Conservation (phyloP, 2,113 vertebrate genomes). For the Dermatemys mawii region DNA sequence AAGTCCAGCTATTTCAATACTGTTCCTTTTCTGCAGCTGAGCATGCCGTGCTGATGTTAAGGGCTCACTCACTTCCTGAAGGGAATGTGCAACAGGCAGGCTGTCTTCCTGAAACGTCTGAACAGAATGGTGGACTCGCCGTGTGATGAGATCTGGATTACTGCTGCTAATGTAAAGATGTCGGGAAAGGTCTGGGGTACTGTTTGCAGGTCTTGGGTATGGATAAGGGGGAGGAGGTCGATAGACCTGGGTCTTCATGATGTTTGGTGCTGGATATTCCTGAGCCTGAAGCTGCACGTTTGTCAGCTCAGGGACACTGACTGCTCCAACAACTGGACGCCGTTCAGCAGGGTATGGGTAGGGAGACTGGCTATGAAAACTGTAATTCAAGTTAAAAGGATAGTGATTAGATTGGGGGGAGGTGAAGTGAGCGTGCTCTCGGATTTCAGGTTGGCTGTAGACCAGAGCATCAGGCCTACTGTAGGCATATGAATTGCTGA, state of each 20-base stretch:
- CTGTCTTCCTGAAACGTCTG: conserved; percentile 99
- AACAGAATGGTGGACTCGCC: conserved; percentile 95
- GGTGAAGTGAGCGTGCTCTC: conserved; percentile 84
- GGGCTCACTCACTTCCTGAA: conserved; percentile 96
- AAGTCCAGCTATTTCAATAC: conserved; percentile 92
- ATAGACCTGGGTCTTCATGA: conserved; percentile 95
- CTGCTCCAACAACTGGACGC: conserved; percentile 91
- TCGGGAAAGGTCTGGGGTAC: conserved; percentile 95
- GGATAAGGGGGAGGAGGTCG: conserved; percentile 94
- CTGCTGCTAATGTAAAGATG: conserved; percentile 95
- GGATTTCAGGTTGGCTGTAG: conserved; percentile 97
- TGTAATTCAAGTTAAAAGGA: conserved; percentile 91
- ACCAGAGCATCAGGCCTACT: conserved; percentile 93
- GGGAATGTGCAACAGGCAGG: conserved; percentile 94
- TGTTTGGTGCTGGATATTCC: conserved; percentile 93
- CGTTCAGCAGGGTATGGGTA: conserved; percentile 90
- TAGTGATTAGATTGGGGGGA: conserved; percentile 81
- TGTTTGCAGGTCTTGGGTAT: conserved; percentile 92
- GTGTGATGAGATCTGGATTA: conserved; percentile 94
- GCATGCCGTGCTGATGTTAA: conserved; percentile 81
- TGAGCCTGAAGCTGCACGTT: conserved; percentile 95
- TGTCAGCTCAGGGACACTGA: conserved; percentile 96
- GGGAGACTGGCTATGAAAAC: conserved; percentile 91
- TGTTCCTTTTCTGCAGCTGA: conserved; percentile 91
- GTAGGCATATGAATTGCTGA: conserved; percentile 93